Base-by-base conservation (phyloP, 2,113 vertebrate genomes). In the Ibidorhyncha struthersii region DNA sequence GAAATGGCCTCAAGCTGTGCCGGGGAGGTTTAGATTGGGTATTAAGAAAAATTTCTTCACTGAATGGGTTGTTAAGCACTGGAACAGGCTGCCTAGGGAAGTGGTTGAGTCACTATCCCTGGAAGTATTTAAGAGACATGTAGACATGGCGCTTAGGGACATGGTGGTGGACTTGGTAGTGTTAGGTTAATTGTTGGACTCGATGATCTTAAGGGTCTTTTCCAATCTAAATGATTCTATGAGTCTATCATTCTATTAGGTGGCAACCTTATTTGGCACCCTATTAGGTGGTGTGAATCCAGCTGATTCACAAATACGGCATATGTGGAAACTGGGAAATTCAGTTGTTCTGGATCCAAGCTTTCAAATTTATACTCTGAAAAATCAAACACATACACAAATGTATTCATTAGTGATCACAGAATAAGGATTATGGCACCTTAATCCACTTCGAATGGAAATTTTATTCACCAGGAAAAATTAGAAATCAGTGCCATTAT, bases 321-420 rank as follows among this genome's bases (percentile, higher is more conserved):
- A 18, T 98, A 99, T 93, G 98, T 99, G 70, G 97, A 97, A 86
- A 99, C 98, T 96, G 99, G 97, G 61, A 91, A 56, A 56, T 95
- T 98, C n/a, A 99, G 95, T 49, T 96, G 40, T 87, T 99, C 98
- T 77, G 98, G 95, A 94, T 99, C 98, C 93, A 99, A 88, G 50
- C 89, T 88, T 47, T 98, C 94, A 91, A 99, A 99, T 85, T 96
- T 98, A 77, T 90, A 98, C 99, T 99, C 78, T 25, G 14, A 80
- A 89, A 59, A 67, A 90, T 62, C 36, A 71, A 47, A 70, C 34
- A 45, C 21, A 56, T 40, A 80, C 26, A 49, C 3, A 50, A 59
- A 79, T 16, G 9, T 58, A 21, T 41, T 82, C 72, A 40, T 90
- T 79, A 91, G 88, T 20, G 13, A 27, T 6, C 32, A 52, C 5